Evolutionary conservation across 2,113 vertebrate genomes (phyloP).

Genomic region (Dolichotis patagonum): DNA sequence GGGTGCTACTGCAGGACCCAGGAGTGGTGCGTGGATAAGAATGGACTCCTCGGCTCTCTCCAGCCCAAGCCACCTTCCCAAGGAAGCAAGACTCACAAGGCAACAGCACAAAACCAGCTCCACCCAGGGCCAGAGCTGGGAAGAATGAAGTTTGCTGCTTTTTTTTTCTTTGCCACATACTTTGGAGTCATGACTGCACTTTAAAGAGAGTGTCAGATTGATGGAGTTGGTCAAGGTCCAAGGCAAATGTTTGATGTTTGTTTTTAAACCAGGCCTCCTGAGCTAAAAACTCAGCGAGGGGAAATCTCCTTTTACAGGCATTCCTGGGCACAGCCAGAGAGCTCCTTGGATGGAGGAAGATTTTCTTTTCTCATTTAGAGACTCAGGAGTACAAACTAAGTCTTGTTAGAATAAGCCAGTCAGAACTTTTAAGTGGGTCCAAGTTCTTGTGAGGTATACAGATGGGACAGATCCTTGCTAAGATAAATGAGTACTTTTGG

Average conservation of each 20-base stretch:
- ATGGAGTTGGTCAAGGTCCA: conserved; percentile 70
- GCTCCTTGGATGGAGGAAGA: not conserved
- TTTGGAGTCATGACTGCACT: conserved; percentile 63
- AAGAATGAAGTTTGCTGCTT: not conserved
- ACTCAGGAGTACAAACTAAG: not conserved
- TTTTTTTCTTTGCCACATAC: conserved; percentile 43
- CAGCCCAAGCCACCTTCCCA: not conserved
- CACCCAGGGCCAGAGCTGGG: not conserved
- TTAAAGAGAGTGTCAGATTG: conserved; percentile 69
- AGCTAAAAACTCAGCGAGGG: conserved; percentile 6
- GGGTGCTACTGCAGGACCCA: not conserved
- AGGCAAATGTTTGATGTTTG: conserved; percentile 78
- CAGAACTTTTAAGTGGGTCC: conserved; percentile 8
- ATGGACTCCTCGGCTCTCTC: not conserved
- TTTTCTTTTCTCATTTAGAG: not conserved
- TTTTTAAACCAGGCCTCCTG: conserved; percentile 69
- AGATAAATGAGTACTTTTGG: not conserved
- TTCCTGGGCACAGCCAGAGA: not conserved
- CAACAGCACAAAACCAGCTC: not conserved
- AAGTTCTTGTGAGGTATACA: not conserved
- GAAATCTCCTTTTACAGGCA: conserved; percentile 57
- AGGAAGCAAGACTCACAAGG: not conserved
- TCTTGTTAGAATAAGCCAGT: not conserved
- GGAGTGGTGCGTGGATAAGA: not conserved
- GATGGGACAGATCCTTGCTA: not conserved